phyloP scores from a whole-genome alignment of 2,888 invertebrate species.

The Tetramorium bicarinatum region DNA sequence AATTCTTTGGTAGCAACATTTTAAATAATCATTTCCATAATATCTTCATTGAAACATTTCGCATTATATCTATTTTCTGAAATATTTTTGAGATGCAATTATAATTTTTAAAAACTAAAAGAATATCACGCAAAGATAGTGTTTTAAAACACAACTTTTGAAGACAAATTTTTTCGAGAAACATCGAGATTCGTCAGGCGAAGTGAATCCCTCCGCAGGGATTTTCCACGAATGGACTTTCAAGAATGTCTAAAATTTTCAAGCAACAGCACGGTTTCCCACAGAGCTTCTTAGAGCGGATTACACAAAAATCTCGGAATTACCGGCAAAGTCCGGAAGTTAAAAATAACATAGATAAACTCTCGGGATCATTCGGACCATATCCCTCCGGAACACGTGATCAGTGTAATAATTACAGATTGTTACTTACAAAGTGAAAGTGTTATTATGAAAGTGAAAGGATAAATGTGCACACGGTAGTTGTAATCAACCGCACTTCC shows the following conservation, averaged over 20 bases:
- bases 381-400: not conserved
- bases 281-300: slow-evolving; percentile 34
- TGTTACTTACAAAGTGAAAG: not conserved
- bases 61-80: not conserved
- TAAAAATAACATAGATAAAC: slow-evolving; percentile 43
- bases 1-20: slow-evolving; percentile 5
- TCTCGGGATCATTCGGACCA: not conserved
- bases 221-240: slow-evolving; percentile 38
- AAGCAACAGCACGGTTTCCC: slow-evolving; percentile 44
- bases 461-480: not conserved
- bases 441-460: slow-evolving; percentile 11
- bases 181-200: not conserved
- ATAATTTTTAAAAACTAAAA: not conserved
- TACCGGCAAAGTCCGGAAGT: slow-evolving; percentile 28
- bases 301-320: slow-evolving; percentile 54
- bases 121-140: not conserved
- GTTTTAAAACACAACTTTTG: not conserved
- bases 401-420: slow-evolving; percentile 10
- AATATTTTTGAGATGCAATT: not conserved
- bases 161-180: not conserved
- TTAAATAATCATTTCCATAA: not conserved
- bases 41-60: not conserved
- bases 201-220: slow-evolving; percentile 22
- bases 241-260: slow-evolving; percentile 48
- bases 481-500: slow-evolving; percentile 14